A percentile compares a stretch with the other conserved stretches of the same genome.
phyloP scores from a whole-genome alignment of 2,888 invertebrate species.

The Brachycybe producta region DNA sequence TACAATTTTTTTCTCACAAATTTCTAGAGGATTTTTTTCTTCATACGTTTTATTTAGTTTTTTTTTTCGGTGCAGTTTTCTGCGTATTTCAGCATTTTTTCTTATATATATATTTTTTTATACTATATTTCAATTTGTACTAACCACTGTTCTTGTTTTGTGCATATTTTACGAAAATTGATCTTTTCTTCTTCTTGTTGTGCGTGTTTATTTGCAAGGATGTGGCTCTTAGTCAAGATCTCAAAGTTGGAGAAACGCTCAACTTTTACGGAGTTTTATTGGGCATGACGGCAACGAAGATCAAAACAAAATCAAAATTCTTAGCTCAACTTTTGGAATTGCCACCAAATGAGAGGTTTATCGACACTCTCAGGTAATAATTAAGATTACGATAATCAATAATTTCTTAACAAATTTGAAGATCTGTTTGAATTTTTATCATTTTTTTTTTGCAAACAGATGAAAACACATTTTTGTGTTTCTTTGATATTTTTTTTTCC shows the following conservation, averaged over 20 bases:
- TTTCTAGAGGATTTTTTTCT: too few species aligned
- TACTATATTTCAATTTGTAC: background rate
- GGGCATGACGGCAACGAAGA: slow-evolving; percentile 73
- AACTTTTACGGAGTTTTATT: slow-evolving; percentile 94
- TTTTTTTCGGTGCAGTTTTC: background rate
- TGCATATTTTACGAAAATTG: background rate
- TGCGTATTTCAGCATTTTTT: background rate
- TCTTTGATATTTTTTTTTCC: too few species aligned
- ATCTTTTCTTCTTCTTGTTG: background rate
- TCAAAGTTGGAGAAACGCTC: slow-evolving; percentile 87
- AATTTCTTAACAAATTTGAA: too few species aligned
- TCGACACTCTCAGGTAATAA: slow-evolving; percentile 53
- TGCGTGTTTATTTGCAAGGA: too few species aligned
- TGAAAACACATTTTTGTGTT: too few species aligned
- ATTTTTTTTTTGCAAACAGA: too few species aligned
- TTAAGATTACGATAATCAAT: too few species aligned
- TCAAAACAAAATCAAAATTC: slow-evolving; percentile 66
- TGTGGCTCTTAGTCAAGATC: slow-evolving; percentile 37
- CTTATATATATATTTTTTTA: background rate
- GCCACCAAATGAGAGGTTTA: slow-evolving; percentile 67
- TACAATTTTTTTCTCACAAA: too few species aligned
- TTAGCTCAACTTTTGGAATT: slow-evolving; percentile 81
- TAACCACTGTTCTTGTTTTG: background rate
- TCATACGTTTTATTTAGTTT: background rate
- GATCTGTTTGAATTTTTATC: too few species aligned